Evolutionary conservation across 1,140 invertebrate genomes (phyloP), one percentile per base, ranked within the genome.

Genomic region (Nebria ingens): DNA sequence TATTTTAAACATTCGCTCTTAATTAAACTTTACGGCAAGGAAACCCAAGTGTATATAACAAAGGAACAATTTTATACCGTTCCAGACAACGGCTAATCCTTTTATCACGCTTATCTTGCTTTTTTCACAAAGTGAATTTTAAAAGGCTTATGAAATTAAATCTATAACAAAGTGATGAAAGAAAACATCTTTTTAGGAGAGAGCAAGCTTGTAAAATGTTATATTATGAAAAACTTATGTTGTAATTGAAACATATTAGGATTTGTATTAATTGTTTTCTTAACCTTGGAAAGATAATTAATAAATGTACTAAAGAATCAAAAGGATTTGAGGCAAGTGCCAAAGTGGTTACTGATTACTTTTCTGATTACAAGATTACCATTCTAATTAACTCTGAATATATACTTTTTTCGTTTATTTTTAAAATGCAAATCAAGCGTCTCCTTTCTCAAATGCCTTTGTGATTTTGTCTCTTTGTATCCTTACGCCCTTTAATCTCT

Each of bases 311-410:
- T 17, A 17, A 45, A 12, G 40, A 45, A 45, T 45, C 40, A 45
- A 45, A 45, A 45, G 40, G 40, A 45, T 45, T 17, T 45, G 40
- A 6, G n/a, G 40, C 40, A 45, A 45, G 6, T 45, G 40, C 40
- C 40, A 45, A 45, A 45, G 40, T 45, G 40, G 9, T 45, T 17
- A 45, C 40, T 45, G 40, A 45, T 45, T 45, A 45, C 40, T 45
- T 45, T 45, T 45, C 40, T 45, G 40, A 45, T 45, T 45, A 45
- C 40, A 17, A 45, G 40, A 45, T 45, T 45, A 45, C 40, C 40
- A 45, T 45, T 45, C 40, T 45, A 45, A 45, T 45, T 45, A 45
- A 45, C 40, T 45, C 25, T 45, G 40, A 45, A 45, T 45, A 45
- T 45, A 12, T 45, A 9, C n/a, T 45, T 45, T 17, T 17, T 3